These are phyloP conservation scores for Apotomis turbidana DNA, from an alignment of 2,888 invertebrate genomes.

Conservation along the genomic window DNA sequence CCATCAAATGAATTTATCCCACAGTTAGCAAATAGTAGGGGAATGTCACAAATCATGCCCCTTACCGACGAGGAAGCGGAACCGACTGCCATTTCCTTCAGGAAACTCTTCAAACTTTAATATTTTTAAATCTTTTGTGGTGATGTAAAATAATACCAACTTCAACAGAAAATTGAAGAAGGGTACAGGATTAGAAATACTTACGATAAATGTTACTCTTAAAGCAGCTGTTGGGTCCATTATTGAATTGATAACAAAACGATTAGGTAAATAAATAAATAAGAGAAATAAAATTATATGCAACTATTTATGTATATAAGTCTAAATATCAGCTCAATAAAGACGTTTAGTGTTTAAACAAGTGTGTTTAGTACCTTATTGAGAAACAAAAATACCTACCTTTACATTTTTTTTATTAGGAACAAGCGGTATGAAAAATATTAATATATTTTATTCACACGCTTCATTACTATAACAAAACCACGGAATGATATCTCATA, in stretches of 20 bases:
- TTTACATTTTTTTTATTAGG: background rate
- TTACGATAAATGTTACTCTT: too few species aligned
- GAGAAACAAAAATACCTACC: background rate
- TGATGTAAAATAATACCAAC: background rate
- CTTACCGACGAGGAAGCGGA: slow-evolving; percentile 21
- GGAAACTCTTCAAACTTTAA: slow-evolving; percentile 31
- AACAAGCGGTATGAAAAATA: background rate
- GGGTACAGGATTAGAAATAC: too few species aligned
- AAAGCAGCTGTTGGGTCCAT: too few species aligned
- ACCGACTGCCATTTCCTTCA: slow-evolving; percentile 31
- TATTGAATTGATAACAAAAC: too few species aligned
- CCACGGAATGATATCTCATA: slow-evolving; percentile 30
- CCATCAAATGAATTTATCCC: background rate
- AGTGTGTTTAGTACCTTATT: too few species aligned
- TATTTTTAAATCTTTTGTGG: slow-evolving; percentile 16
- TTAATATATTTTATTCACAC: slow-evolving; percentile 33
- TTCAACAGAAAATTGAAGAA: background rate
- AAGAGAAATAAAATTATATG: too few species aligned
- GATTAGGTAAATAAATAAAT: too few species aligned
- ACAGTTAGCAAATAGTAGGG: background rate
- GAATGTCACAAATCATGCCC: slow-evolving; percentile 32
- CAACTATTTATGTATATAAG: too few species aligned
- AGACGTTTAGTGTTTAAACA: background rate
- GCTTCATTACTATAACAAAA: slow-evolving; percentile 33
- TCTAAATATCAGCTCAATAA: background rate